These are phyloP conservation scores for Leptodactylus fallax DNA, from an alignment of 2,797 vertebrate species.

Conservation along the genomic window DNA sequence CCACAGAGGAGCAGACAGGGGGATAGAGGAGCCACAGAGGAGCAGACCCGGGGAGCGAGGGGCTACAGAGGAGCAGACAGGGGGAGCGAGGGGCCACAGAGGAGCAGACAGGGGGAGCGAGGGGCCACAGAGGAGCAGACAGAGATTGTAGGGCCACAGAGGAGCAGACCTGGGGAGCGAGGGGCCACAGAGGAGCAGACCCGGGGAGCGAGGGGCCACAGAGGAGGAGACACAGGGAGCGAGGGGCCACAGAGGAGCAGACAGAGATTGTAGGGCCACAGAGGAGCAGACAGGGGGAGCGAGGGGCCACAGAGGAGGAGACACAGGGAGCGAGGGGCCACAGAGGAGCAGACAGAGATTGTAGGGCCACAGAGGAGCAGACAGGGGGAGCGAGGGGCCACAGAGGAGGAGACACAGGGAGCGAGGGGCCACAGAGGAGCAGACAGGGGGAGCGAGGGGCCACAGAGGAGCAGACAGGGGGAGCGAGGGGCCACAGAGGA, in stretches of 20 bases:
- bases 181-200: neutral
- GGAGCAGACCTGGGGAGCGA: neutral
- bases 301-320: neutral
- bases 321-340: no score
- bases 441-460: no score
- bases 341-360: neutral
- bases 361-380: neutral
- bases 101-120: neutral
- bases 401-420: neutral
- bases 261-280: neutral
- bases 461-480: no score
- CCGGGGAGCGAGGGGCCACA: neutral
- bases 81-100: neutral
- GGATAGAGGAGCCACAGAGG: neutral
- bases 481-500: no score
- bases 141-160: neutral
- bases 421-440: neutral
- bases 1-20: neutral
- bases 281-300: neutral
- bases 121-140: neutral
- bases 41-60: no score
- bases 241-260: neutral
- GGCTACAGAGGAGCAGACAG: neutral
- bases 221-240: neutral
- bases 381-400: neutral